phyloP scores from a whole-genome alignment of 2,888 invertebrate genomes.

The Chrysomela aeneicollis region DNA sequence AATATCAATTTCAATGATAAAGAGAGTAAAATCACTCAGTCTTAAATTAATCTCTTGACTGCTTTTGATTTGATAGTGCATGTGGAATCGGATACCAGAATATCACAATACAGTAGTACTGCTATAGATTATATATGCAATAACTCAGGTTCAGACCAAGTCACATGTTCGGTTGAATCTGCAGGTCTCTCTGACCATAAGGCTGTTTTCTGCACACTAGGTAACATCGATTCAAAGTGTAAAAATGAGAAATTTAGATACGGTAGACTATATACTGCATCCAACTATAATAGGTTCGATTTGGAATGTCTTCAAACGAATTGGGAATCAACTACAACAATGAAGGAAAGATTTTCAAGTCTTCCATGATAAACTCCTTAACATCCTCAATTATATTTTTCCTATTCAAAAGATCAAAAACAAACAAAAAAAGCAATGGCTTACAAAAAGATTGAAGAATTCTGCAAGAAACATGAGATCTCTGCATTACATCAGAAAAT shows the following conservation, averaged over 20 bases:
- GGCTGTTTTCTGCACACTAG: neutral
- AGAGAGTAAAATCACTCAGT: neutral
- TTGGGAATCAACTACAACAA: neutral
- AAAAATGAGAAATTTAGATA: neutral
- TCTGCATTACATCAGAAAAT: neutral
- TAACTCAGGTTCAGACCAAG: neutral
- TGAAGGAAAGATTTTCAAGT: neutral
- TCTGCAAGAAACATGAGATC: neutral
- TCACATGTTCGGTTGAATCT: neutral
- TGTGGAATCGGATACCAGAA: neutral
- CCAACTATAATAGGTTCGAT: constrained; percentile 2
- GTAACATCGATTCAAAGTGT: neutral
- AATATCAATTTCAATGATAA: neutral
- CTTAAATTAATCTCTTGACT: neutral
- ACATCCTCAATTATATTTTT: too few species aligned
- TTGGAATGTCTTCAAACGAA: neutral
- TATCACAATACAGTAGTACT: neutral
- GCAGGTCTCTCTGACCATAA: neutral
- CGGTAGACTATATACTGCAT: neutral
- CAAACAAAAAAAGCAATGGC: neutral
- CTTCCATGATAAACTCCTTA: neutral
- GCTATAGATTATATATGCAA: neutral
- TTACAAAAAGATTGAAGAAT: neutral
- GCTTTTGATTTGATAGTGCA: neutral
- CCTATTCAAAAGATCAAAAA: neutral